Conservation (phyloP, 2,888 invertebrate species). For the Phortica okadai region DNA sequence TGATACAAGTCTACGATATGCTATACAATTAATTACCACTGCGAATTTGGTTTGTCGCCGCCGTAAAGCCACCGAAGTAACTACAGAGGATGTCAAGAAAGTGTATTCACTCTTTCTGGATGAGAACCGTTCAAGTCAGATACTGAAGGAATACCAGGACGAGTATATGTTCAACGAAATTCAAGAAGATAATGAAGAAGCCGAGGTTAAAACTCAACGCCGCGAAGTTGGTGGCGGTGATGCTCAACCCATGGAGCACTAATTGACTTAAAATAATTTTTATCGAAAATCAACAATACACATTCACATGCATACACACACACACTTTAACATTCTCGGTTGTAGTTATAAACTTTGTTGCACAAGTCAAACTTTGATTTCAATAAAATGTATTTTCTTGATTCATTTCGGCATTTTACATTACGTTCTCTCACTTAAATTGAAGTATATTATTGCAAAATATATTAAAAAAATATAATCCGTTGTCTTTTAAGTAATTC, state of each 20-base stretch:
- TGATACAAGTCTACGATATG: conserved; percentile 96
- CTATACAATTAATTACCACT: conserved; percentile 97
- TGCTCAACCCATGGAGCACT: conserved; percentile 73
- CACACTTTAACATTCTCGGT: neutral
- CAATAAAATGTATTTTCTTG: conserved; percentile 31
- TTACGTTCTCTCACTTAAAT: conserved; percentile 18
- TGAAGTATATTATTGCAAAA: conserved; percentile 3
- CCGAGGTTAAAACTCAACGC: conserved; percentile 48
- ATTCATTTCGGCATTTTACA: conserved; percentile 1
- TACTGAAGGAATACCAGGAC: conserved; percentile 95
- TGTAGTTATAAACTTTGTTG: neutral
- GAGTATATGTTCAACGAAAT: conserved; percentile 94
- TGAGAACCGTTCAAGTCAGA: conserved; percentile 94
- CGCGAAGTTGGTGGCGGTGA: conserved; percentile 63
- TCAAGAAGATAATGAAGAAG: conserved; percentile 61
- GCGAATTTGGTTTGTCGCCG: conserved; percentile 95
- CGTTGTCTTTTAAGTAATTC: conserved; percentile 17
- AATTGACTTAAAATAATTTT: conserved; percentile 41
- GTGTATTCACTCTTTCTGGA: conserved; percentile 97
- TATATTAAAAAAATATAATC: conserved; percentile 30
- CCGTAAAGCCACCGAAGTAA: conserved; percentile 89
- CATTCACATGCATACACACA: neutral
- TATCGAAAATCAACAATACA: neutral
- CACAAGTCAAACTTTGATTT: conserved; percentile 20
- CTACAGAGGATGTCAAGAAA: conserved; percentile 93